Conservation (phyloP, 2,113 vertebrate genomes). For the Indri indri region DNA sequence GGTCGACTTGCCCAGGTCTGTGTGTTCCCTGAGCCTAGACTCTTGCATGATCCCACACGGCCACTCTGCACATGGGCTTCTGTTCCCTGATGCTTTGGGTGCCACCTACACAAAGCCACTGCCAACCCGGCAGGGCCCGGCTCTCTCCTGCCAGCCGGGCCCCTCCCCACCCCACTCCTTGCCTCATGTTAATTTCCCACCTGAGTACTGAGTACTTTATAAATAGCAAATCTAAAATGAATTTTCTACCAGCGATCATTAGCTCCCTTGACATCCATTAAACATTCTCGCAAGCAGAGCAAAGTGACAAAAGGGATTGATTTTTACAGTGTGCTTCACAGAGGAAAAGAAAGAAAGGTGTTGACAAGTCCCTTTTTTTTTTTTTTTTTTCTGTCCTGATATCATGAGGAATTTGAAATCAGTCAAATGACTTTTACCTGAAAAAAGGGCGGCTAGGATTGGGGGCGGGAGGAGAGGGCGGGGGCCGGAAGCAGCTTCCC, state of each 20-base stretch:
- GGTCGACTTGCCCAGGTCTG: not conserved
- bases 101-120: not conserved
- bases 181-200: constrained; percentile 89
- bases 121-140: constrained; percentile 50
- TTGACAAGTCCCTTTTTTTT: constrained; percentile 84
- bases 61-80: not conserved
- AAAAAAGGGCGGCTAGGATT: not conserved
- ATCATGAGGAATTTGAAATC: constrained; percentile 75
- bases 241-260: constrained; percentile 90
- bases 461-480: not conserved
- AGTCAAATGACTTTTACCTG: constrained; percentile 51
- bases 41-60: accelerated
- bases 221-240: constrained; percentile 92
- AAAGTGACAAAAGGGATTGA: constrained; percentile 90
- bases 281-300: constrained; percentile 88
- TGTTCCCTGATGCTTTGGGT: not conserved
- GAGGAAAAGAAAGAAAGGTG: constrained; percentile 83
- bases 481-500: not conserved
- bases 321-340: constrained; percentile 87
- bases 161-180: constrained; percentile 68
- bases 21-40: not conserved
- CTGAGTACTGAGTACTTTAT: constrained; percentile 89
- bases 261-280: constrained; percentile 90
- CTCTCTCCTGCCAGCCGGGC: constrained; percentile 3
- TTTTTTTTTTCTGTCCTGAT: constrained; percentile 53